A percentile compares a stretch with the other conserved stretches of the same genome.
These are phyloP conservation scores for Blennius ocellaris DNA, from an alignment of 2,113 vertebrate species.

Conservation along the genomic window DNA sequence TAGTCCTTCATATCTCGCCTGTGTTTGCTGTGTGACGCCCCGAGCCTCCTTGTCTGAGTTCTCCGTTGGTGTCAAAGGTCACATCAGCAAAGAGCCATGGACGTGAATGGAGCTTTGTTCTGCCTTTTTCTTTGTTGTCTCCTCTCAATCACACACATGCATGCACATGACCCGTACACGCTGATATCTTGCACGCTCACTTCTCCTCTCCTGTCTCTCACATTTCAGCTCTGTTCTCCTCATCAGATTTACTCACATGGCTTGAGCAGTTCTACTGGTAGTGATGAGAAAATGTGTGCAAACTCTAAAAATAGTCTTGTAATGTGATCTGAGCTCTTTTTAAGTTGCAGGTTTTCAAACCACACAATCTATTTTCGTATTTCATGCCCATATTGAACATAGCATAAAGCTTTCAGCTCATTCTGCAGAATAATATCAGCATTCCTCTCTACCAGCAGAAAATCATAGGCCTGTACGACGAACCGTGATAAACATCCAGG, in stretches of 20 bases:
- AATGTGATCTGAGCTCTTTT: too few species aligned
- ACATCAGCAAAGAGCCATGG: constrained; percentile 32
- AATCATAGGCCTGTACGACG: too few species aligned
- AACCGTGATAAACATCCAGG: too few species aligned
- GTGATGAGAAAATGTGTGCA: too few species aligned
- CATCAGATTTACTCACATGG: not conserved
- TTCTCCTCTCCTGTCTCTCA: constrained; percentile 1
- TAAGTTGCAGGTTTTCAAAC: too few species aligned
- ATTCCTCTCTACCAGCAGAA: too few species aligned
- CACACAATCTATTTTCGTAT: too few species aligned
- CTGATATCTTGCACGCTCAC: constrained; percentile 5
- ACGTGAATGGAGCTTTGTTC: constrained; percentile 65
- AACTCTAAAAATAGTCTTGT: too few species aligned
- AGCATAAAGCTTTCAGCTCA: too few species aligned
- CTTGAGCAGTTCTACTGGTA: not conserved
- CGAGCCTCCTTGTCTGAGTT: constrained; percentile 2
- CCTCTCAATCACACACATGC: constrained; percentile 48
- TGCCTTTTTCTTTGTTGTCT: constrained; percentile 39
- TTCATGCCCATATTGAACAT: too few species aligned
- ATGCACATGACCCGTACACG: constrained; percentile 30
- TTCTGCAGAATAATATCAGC: too few species aligned
- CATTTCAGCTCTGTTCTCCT: constrained; percentile 10
- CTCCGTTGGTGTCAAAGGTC: constrained; percentile 55
- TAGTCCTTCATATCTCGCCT: not conserved
- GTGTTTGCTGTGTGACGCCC: constrained; percentile 8